These are phyloP conservation scores for Paracanthobrama guichenoti DNA, from an alignment of 2,113 vertebrate species.

Conservation along the genomic window DNA sequence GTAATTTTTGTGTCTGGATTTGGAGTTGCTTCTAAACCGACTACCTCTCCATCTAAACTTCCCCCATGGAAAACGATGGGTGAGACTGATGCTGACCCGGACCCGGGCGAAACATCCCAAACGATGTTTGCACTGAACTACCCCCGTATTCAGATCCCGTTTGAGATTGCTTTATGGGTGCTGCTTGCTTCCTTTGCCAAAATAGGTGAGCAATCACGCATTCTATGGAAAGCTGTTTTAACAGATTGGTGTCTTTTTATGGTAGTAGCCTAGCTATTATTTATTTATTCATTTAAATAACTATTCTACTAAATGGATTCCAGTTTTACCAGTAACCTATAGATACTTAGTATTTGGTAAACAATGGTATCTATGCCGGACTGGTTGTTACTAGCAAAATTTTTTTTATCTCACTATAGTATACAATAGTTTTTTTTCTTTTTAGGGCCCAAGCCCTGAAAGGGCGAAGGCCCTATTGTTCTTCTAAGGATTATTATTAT, in stretches of 20 bases:
- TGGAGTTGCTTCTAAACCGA: slow-evolving; percentile 54
- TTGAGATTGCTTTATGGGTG: slow-evolving; percentile 97
- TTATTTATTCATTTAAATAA: too few relatives aligned
- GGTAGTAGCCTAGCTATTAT: background rate
- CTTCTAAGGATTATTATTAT: too few relatives aligned
- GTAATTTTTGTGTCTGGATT: slow-evolving; percentile 32
- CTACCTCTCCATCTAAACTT: slow-evolving; percentile 45
- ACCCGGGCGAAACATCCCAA: slow-evolving; percentile 71
- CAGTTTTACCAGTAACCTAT: too few relatives aligned
- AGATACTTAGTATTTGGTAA: too few relatives aligned
- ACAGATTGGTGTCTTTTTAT: background rate
- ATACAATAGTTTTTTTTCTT: too few relatives aligned
- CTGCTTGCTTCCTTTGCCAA: slow-evolving; percentile 93
- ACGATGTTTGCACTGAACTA: slow-evolving; percentile 90
- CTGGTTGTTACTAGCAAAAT: too few relatives aligned
- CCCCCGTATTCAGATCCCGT: slow-evolving; percentile 88
- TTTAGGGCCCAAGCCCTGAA: too few relatives aligned
- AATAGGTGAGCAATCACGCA: slow-evolving; percentile 82
- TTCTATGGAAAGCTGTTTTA: background rate
- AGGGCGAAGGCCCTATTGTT: too few relatives aligned
- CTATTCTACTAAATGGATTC: too few relatives aligned
- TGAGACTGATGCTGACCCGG: slow-evolving; percentile 63
- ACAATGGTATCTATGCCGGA: too few relatives aligned
- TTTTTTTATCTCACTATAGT: too few relatives aligned
- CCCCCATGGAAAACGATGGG: slow-evolving; percentile 43